phyloP scores from a whole-genome alignment of 2,888 invertebrate species.

The Podotricha telesiphe region DNA sequence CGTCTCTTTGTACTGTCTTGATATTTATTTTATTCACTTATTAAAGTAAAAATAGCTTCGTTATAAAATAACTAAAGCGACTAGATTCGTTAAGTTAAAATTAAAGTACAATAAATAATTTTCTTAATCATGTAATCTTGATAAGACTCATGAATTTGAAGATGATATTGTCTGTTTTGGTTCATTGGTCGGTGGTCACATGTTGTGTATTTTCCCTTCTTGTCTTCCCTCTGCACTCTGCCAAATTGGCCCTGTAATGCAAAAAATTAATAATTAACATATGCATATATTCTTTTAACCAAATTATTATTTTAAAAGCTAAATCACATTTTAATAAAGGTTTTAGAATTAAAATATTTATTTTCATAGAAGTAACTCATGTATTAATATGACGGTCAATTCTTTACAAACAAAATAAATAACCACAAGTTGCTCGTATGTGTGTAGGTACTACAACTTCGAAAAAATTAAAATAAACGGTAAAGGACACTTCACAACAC shows the following conservation, averaged over 20 bases:
- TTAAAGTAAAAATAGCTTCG: slow-evolving; percentile 70
- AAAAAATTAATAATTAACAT: slow-evolving; percentile 44
- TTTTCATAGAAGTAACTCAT: too few relatives aligned
- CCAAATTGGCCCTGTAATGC: slow-evolving; percentile 60
- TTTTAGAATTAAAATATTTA: too few relatives aligned
- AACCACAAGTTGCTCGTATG: neutral
- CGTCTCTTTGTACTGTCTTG: slow-evolving; percentile 70
- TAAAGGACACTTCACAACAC: slow-evolving; percentile 33
- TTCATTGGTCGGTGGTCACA: slow-evolving; percentile 77
- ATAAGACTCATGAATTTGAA: slow-evolving; percentile 74
- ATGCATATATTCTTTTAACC: neutral
- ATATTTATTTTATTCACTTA: slow-evolving; percentile 55
- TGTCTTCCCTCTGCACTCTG: slow-evolving; percentile 51
- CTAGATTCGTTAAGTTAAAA: slow-evolving; percentile 80
- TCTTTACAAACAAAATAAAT: neutral
- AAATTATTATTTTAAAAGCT: neutral
- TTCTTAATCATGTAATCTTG: slow-evolving; percentile 76
- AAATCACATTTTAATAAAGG: too few relatives aligned
- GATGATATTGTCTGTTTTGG: slow-evolving; percentile 62
- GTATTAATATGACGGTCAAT: neutral
- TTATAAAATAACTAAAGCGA: slow-evolving; percentile 80
- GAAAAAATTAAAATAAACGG: slow-evolving; percentile 27
- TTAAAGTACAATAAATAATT: slow-evolving; percentile 74
- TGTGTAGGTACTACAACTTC: neutral
- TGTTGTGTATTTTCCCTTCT: slow-evolving; percentile 58